Base-by-base conservation (phyloP, 2,113 vertebrate species). In the Proterorhinus semilunaris region DNA sequence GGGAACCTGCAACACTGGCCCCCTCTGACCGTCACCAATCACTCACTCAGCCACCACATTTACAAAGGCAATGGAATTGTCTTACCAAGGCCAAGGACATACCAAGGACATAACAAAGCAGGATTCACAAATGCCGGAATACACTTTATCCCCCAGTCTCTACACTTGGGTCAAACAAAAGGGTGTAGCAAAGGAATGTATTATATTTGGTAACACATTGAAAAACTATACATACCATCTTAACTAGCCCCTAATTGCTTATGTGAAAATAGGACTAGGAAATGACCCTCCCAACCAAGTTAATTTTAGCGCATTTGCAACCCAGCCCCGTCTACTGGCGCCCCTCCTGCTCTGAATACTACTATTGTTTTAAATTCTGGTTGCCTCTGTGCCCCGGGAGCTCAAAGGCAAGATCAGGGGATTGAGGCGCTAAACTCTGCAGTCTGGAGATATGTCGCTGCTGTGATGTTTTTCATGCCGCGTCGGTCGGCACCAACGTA, bases 401-500 rank as follows among this genome's bases (percentile, higher is more conserved):
- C 79, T 81, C 75, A 79, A 81, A 83, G 81, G 78, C 83, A 82
- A 36, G 69, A 63, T 57, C 50, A 59, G 63, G 4, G 69, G 69
- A 78, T 71, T 82, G 68, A 80, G 83, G 79, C 82, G 74, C 76
- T 84, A 81, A 87, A 80, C 80, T 82, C 80, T 86, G 81, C 77
- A 75, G 79, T 75, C 63, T 80, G 69, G 58, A 16, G 7, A 57
- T 68, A 58, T 70, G 70, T 49, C 57, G 61, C 63, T 59, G 69
- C 72, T 70, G 63, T 48, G 62, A 62, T 66, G 62, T 86, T 82
- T 78, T 62, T 52, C 13, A 69, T 74, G 81, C 65, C 70, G 65
- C 63, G 62, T 83, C 72, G 67, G 66, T 72, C 62, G 57, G 73
- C 68, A 45, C 36, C 66, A 57, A 57, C 71, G 65, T 59, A 66